Evolutionary conservation across 1,140 invertebrate species (phyloP).

Genomic region (Oncopeltus fasciatus): DNA sequence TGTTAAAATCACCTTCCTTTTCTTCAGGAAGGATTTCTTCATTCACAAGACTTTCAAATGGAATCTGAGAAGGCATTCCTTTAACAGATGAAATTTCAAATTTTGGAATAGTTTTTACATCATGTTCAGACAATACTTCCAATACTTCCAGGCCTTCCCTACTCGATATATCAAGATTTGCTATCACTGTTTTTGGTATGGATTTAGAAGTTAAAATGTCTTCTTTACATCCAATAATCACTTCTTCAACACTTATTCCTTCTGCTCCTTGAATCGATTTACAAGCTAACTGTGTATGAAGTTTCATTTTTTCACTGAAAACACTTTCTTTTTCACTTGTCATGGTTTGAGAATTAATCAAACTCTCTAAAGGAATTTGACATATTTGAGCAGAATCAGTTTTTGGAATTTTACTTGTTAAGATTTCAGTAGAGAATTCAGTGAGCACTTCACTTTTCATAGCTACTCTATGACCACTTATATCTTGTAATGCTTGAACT

Average conservation of each 20-base stretch:
- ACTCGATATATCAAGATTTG: conserved; percentile 25
- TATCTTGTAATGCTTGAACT: conserved; percentile 18
- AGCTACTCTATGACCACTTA: conserved; percentile 18
- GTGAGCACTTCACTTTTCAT: conserved; percentile 27
- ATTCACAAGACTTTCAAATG: conserved; percentile 25
- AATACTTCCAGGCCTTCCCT: conserved; percentile 24
- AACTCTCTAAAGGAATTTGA: conserved; percentile 32
- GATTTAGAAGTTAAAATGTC: conserved; percentile 3
- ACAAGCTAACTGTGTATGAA: conserved; percentile 32
- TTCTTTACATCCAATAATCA: conserved; percentile 34
- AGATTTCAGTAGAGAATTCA: conserved; percentile 12
- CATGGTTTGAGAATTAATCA: conserved; percentile 30
- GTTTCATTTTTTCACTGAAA: conserved; percentile 26
- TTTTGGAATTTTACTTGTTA: conserved; percentile 2
- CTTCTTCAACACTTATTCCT: conserved; percentile 32
- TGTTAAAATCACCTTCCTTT: conserved; percentile 35
- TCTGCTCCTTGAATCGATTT: conserved; percentile 34
- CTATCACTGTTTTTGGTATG: conserved; percentile 23
- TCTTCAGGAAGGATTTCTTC: conserved; percentile 29
- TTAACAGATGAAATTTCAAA: conserved; percentile 20
- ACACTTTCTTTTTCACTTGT: conserved; percentile 21
- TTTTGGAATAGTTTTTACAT: conserved; percentile 22
- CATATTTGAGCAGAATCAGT: conserved; percentile 16
- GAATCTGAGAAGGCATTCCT: conserved; percentile 25
- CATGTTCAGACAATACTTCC: conserved; percentile 26